Base-by-base conservation (phyloP, 2,888 invertebrate species). In the Dascillus cervinus region DNA sequence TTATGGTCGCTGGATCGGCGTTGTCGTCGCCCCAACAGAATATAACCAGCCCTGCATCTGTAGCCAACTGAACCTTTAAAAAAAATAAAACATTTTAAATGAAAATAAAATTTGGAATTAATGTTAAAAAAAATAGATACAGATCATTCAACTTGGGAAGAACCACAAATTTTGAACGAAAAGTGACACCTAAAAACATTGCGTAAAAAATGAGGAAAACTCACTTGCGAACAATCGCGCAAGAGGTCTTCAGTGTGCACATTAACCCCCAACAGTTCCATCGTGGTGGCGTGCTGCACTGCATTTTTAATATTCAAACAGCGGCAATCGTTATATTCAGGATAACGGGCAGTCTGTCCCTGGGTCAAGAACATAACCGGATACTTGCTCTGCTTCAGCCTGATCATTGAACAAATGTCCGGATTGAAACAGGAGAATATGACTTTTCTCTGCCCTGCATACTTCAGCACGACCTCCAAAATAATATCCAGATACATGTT, bases 1-100 rank as follows among this genome's bases (percentile, higher is more conserved):
- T 79, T 32, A 95, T 89, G 1, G 84, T 88, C 22, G 79, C 79
- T 43, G 81, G 82, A 61, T 88, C 84, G 52, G 94, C 92, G 59
- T 91, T 90, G 53, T 94, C 91, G 51, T 95, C 94, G 13, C 97
- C 97, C 96, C 96, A 97, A 55, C 92, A 92, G 65, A 97, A 97
- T 41, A 94, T 78, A 3, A 94, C 80, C 30, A 96, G 72, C 6
- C 87, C 86, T 9, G 80, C 77, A 49, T 84, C 77, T 47, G 80
- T 82, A 2, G 85, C 89, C 43, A 82, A 61, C 51, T 82, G 77
- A 6, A 91, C 80, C 80, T 81, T 56, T 21, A 53, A 52, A 35
- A 36, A 10, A 4, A 22, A 22, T 8, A 22, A 4, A 3, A 22
- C 9, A 11, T 22, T 3, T 10, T 10, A 10, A 22, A 22, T 10